phyloP scores from a whole-genome alignment of 2,113 vertebrate genomes.

The Scolopax mira region DNA sequence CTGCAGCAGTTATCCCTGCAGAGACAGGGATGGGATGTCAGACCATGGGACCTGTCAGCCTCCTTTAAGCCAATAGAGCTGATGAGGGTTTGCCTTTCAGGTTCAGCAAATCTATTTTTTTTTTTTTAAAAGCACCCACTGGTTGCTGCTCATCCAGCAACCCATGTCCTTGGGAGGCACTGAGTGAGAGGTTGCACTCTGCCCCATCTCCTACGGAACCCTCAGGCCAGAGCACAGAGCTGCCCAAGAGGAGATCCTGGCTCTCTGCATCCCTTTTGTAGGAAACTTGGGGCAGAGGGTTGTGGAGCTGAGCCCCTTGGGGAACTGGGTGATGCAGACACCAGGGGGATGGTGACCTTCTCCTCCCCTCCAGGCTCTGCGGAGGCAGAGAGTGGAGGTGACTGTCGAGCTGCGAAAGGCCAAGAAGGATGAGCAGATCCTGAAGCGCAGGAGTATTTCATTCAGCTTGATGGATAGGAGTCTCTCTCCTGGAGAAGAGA shows the following conservation, averaged over 20 bases:
- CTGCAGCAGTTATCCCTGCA: accelerated
- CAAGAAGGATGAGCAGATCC: slow-evolving; percentile 82
- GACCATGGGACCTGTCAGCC: background rate
- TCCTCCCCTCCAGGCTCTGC: slow-evolving; percentile 69
- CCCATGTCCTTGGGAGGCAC: background rate
- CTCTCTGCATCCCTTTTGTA: accelerated
- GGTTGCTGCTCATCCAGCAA: background rate
- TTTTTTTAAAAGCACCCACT: no score
- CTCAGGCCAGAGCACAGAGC: background rate
- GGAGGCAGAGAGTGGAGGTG: slow-evolving; percentile 76
- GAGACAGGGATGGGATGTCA: background rate
- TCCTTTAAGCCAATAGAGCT: background rate
- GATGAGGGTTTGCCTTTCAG: background rate
- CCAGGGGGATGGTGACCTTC: accelerated
- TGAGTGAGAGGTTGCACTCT: background rate
- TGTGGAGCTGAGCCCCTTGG: background rate
- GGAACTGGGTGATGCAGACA: background rate
- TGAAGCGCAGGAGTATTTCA: slow-evolving; percentile 84
- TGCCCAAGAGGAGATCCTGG: background rate
- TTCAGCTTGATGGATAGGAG: background rate
- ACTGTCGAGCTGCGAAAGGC: slow-evolving; percentile 84
- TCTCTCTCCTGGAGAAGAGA: slow-evolving; percentile 20
- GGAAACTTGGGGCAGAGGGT: background rate
- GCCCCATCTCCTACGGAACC: background rate
- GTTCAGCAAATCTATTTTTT: background rate